A percentile compares a stretch with the other conserved stretches of the same genome.
Conservation (phyloP, 1,140 invertebrate genomes). For the Lordiphosa mommai region DNA sequence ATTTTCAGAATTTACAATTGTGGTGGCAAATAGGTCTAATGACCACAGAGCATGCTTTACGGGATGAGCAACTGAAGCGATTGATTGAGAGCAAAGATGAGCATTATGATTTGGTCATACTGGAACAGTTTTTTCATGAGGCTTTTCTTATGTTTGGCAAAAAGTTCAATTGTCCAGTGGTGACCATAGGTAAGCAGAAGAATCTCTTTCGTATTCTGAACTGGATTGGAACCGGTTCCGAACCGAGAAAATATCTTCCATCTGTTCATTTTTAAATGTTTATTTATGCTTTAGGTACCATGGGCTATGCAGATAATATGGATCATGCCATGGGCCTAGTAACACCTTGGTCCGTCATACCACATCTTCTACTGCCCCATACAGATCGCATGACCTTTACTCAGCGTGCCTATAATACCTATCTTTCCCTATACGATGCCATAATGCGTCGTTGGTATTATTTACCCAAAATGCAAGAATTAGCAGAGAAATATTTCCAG, state of each 20-base stretch:
- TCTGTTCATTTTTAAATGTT: too few relatives aligned
- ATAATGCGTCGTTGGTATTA: constrained; percentile 66
- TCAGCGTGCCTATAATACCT: constrained; percentile 61
- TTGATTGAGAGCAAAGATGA: constrained; percentile 80
- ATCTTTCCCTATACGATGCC: constrained; percentile 66
- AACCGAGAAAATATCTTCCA: too few relatives aligned
- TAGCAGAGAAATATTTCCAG: constrained; percentile 69
- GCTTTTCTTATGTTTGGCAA: constrained; percentile 81
- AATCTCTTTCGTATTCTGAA: constrained; percentile 6
- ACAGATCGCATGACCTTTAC: constrained; percentile 72
- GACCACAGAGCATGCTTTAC: constrained; percentile 80
- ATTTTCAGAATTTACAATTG: constrained; percentile 68
- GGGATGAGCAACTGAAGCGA: constrained; percentile 79
- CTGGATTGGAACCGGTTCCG: neutral
- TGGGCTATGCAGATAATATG: constrained; percentile 81
- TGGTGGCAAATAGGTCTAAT: constrained; percentile 79
- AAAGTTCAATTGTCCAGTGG: constrained; percentile 81
- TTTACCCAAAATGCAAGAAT: constrained; percentile 73
- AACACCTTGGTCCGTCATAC: constrained; percentile 80
- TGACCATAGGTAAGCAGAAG: constrained; percentile 69
- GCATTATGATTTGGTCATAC: constrained; percentile 81
- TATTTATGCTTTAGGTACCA: constrained; percentile 57
- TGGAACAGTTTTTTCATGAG: constrained; percentile 82
- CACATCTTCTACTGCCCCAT: constrained; percentile 80
- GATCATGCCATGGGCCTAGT: constrained; percentile 81